These are phyloP conservation scores for Apotomis betuletana DNA, from an alignment of 2,888 invertebrate genomes.

Conservation along the genomic window DNA sequence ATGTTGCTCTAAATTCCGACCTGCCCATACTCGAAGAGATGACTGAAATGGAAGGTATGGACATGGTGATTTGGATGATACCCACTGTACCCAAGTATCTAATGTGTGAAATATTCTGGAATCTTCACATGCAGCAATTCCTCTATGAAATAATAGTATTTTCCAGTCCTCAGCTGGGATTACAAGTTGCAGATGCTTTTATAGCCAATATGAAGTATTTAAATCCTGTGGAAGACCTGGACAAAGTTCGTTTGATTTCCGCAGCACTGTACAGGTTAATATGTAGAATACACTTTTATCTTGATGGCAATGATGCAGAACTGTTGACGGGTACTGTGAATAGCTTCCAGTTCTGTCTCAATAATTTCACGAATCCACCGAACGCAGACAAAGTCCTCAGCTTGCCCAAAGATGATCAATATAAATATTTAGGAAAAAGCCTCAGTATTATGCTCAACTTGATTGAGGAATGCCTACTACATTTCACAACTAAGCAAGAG, in stretches of 20 bases:
- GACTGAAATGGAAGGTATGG: slow-evolving; percentile 64
- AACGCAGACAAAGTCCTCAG: slow-evolving; percentile 59
- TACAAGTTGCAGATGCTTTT: slow-evolving; percentile 66
- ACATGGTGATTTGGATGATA: slow-evolving; percentile 67
- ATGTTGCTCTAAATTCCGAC: slow-evolving; percentile 68
- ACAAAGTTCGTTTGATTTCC: slow-evolving; percentile 58
- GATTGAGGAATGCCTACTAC: slow-evolving; percentile 57
- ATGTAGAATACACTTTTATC: slow-evolving; percentile 61
- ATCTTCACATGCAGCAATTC: slow-evolving; percentile 65
- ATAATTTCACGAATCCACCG: slow-evolving; percentile 65
- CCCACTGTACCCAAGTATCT: slow-evolving; percentile 69
- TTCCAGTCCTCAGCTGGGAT: slow-evolving; percentile 62
- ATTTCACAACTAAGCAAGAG: slow-evolving; percentile 54
- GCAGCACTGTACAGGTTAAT: slow-evolving; percentile 63
- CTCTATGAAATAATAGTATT: slow-evolving; percentile 66
- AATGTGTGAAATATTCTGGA: slow-evolving; percentile 73
- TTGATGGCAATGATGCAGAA: slow-evolving; percentile 51
- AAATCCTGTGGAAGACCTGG: slow-evolving; percentile 59
- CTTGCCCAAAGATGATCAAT: slow-evolving; percentile 61
- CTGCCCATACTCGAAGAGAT: slow-evolving; percentile 62
- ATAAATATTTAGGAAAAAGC: slow-evolving; percentile 64
- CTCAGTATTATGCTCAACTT: slow-evolving; percentile 57
- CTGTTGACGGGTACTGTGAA: slow-evolving; percentile 53
- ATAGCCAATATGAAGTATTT: slow-evolving; percentile 67
- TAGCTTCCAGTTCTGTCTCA: slow-evolving; percentile 63